Conservation (phyloP, 2,797 vertebrate genomes). For the Chelmon rostratus region DNA sequence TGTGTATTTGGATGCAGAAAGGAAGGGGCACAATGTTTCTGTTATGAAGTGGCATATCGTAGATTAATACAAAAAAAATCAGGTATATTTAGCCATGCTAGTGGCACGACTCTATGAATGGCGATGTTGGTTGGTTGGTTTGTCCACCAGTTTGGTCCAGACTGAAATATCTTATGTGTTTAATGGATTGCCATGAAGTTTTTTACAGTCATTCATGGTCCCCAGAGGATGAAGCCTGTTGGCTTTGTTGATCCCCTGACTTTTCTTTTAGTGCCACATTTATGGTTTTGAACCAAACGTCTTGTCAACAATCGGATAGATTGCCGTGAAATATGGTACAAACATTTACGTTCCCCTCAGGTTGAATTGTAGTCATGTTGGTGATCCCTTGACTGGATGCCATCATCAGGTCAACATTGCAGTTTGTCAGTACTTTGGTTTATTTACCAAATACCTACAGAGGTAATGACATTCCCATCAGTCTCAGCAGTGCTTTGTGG, state of each 20-base stretch:
- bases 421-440: not conserved
- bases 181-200: not conserved
- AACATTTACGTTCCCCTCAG: not conserved
- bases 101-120: not conserved
- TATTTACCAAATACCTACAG: not conserved
- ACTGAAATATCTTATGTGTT: not conserved
- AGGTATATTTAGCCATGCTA: not conserved
- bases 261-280: not conserved
- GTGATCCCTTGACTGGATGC: not conserved
- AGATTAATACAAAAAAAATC: not conserved
- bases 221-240: not conserved
- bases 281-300: too few relatives aligned
- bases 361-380: not conserved
- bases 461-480: not conserved
- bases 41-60: not conserved
- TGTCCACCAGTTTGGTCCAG: not conserved
- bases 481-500: not conserved
- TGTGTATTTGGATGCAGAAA: not conserved
- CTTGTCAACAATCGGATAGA: too few relatives aligned
- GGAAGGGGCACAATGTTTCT: constrained; percentile 6
- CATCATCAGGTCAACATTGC: not conserved
- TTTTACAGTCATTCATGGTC: not conserved
- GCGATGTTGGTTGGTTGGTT: too few relatives aligned
- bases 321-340: too few relatives aligned
- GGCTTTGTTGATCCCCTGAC: not conserved